Evolutionary conservation across 2,113 vertebrate genomes (phyloP), one percentile per base, ranked within the genome.

Genomic region (Caracal caracal): DNA sequence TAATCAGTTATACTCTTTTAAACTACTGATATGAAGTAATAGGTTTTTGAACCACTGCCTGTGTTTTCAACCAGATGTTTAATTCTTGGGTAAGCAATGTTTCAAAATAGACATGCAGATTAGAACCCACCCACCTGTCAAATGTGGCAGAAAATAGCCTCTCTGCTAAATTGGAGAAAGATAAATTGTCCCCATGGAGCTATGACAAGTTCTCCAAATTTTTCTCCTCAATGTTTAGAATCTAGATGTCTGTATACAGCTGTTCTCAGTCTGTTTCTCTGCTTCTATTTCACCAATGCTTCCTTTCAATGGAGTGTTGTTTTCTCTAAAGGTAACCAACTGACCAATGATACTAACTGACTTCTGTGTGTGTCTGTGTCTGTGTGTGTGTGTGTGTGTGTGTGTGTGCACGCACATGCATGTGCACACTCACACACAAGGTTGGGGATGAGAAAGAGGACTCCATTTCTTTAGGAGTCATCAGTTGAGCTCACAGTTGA

Each of bases 41-140:
- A 94, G 43, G 0, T 0, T 90, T 40, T 66, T 88, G 30, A 96
- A 63, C 49, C 26, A 91, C 20, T 78, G 8, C 13, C 70, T 83
- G 10, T 43, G 35, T 80, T 97, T 86, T 88, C 56, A 91, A 43
- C 22, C 70, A 94, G 49, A 92, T 89, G 88, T 96, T 92, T 96
- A 93, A 79, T 95, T n/a, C 37, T 26, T 66, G 12, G 59, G 26
- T 95, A 97, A 87, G 43, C 73, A 80, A 96, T 73, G 35, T 95
- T 95, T 94, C 87, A 96, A 97, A 96, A 95, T 20, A 97, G 73
- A 88, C 86, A 89, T 71, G 61, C 37, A 88, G 61, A 95, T 94
- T 65, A 91, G 61, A 82, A 88, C 26, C 89, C 61, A 93, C 7
- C 75, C 82, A 94, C 83, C 93, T 97, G 85, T 95, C 94, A 88